Base-by-base conservation (phyloP, 64 coral and sea anemone species). In the Actinia tenebrosa region DNA sequence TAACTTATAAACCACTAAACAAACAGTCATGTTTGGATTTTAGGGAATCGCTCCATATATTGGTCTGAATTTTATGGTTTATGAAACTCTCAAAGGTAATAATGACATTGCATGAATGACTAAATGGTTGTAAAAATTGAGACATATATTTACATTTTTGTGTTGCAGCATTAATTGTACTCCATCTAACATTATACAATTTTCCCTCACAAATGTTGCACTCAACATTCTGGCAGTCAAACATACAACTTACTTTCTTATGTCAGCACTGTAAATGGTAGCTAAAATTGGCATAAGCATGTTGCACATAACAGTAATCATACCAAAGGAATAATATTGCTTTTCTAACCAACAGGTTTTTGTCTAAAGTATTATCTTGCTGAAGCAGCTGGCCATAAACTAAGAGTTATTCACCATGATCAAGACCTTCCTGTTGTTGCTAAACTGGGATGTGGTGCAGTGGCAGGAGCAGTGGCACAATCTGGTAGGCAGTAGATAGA, bases 1-100 rank as follows among this genome's bases (percentile, higher is more conserved):
- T n/a, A n/a, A n/a, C n/a, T n/a, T n/a, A n/a, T n/a, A n/a, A n/a
- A n/a, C n/a, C n/a, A n/a, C n/a, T n/a, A n/a, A n/a, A n/a, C n/a
- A n/a, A n/a, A n/a, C n/a, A n/a, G n/a, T n/a, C n/a, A n/a, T n/a
- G 18, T 69, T 59, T 10, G 47, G 47, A 50, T 82, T 56, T 14
- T 54, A 92, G 94, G 94, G 94, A 6, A 92, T 92, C 87, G 94
- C 94, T 30, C 94, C 94, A 53, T 95, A 95, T 44, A 95, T 95
- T 79, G 94, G 94, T 7, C 59, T 95, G 56, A 95, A 95, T 59
- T 95, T 95, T 79, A 89, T 89, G 80, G 94, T 95, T 20, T 95
- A 95, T 89, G 94, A 95, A 71, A 89, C 90, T 23, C 55, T 95
- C n/a, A 95, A 95, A 92, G 94, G 94, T 95, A 87, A 61, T 37